Evolutionary conservation across 2,113 vertebrate species (phyloP).

Genomic region (Thalassoma bifasciatum): DNA sequence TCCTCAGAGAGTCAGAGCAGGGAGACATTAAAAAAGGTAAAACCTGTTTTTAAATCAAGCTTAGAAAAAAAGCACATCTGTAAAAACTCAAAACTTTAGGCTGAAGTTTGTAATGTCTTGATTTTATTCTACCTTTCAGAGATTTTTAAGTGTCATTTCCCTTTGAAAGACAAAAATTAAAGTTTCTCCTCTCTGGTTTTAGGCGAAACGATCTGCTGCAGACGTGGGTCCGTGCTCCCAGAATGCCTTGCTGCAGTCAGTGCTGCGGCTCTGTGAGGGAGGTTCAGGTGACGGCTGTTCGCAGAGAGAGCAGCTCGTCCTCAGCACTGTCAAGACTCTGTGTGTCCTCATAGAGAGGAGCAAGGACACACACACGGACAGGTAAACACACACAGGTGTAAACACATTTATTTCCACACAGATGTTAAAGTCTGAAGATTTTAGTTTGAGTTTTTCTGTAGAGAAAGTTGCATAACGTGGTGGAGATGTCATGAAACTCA

Average conservation of each 20-base stretch:
- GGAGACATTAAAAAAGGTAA: constrained; percentile 34
- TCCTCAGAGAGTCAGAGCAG: constrained; percentile 27
- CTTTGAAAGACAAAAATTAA: too few relatives aligned
- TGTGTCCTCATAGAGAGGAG: constrained; percentile 88
- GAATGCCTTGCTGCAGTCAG: constrained; percentile 86
- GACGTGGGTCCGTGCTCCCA: constrained; percentile 58
- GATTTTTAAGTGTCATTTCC: too few relatives aligned
- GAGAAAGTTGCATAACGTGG: neutral
- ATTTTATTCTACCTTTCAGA: too few relatives aligned
- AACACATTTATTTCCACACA: constrained; percentile 46
- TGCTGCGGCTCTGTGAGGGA: constrained; percentile 84
- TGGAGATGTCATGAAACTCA: neutral
- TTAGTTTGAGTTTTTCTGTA: neutral
- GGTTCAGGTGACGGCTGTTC: constrained; percentile 59
- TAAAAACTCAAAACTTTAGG: too few relatives aligned
- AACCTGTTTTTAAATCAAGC: neutral
- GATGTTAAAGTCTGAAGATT: too few relatives aligned
- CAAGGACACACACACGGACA: constrained; percentile 80
- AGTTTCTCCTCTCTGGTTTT: neutral
- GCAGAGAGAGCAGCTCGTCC: constrained; percentile 79
- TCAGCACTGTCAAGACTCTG: constrained; percentile 84
- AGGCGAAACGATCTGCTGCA: neutral
- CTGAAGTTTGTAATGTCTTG: neutral
- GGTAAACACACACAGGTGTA: constrained; percentile 82
- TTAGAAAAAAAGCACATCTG: too few relatives aligned